Percentiles rank a stretch among this genome's conserved stretches.
Conservation (phyloP, 2,113 vertebrate genomes). For the Hippocampus guttulatus region DNA sequence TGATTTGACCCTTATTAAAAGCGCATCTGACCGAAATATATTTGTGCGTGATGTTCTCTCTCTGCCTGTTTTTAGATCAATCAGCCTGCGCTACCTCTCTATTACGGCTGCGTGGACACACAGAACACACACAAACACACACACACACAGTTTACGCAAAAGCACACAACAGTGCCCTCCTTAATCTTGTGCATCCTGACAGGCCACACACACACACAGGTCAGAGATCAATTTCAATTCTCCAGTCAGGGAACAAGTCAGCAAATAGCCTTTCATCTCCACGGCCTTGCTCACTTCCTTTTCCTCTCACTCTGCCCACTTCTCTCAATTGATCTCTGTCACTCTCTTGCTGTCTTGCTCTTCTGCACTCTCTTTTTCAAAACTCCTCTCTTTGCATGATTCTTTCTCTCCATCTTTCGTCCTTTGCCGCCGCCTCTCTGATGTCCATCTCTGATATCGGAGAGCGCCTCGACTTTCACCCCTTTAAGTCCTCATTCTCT, state of each 20-base stretch:
- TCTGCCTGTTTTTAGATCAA: slow-evolving; percentile 32
- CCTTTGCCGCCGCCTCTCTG: slow-evolving; percentile 11
- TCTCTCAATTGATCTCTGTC: slow-evolving; percentile 57
- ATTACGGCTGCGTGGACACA: slow-evolving; percentile 24
- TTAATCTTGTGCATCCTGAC: slow-evolving; percentile 23
- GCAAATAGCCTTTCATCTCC: slow-evolving; percentile 63
- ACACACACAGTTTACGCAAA: slow-evolving; percentile 16
- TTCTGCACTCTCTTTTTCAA: slow-evolving; percentile 14
- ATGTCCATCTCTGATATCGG: slow-evolving; percentile 2
- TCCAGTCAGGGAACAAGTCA: slow-evolving; percentile 56
- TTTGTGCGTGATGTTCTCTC: slow-evolving; percentile 17
- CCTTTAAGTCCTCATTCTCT: not conserved
- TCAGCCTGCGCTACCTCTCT: slow-evolving; percentile 13
- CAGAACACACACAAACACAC: slow-evolving; percentile 6
- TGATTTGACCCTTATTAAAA: slow-evolving; percentile 53
- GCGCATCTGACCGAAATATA: slow-evolving; percentile 28
- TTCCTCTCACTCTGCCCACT: slow-evolving; percentile 42
- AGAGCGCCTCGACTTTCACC: not conserved
- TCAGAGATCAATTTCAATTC: slow-evolving; percentile 68
- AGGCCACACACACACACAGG: slow-evolving; percentile 14
- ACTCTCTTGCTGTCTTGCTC: slow-evolving; percentile 36
- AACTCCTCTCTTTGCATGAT: slow-evolving; percentile 15
- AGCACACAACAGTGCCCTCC: slow-evolving; percentile 15
- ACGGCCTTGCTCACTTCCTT: slow-evolving; percentile 40
- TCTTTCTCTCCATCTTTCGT: slow-evolving; percentile 6